Conservation (phyloP, 2,113 vertebrate species). For the Calonectris borealis region DNA sequence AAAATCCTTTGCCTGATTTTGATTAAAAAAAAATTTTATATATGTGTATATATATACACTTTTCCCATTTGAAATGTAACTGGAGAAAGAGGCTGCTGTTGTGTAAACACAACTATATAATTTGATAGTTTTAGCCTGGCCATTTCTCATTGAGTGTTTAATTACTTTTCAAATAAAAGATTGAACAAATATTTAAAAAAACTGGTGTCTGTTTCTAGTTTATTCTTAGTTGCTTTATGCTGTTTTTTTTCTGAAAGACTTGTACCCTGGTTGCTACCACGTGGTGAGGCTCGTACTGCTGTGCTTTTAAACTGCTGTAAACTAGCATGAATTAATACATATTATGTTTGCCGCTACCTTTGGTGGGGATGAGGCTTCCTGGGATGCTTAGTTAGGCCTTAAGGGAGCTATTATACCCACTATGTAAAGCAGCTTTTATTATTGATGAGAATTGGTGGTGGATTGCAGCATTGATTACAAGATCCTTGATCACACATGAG, state of each 20-base stretch:
- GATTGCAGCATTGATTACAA: neutral
- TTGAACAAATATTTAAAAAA: neutral
- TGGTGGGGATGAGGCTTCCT: neutral
- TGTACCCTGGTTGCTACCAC: neutral
- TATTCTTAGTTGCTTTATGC: neutral
- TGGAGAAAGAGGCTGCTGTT: neutral
- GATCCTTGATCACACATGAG: neutral
- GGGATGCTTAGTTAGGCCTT: neutral
- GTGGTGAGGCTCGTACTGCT: neutral
- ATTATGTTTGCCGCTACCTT: neutral
- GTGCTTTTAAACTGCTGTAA: neutral
- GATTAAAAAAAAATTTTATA: neutral
- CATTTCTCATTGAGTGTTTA: neutral
- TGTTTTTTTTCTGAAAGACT: neutral
- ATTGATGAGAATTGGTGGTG: neutral
- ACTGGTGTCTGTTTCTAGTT: neutral
- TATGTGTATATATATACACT: neutral
- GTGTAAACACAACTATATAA: neutral
- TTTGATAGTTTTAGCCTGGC: neutral
- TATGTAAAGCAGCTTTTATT: neutral
- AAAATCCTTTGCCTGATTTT: slow-evolving; percentile 18
- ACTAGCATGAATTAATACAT: neutral
- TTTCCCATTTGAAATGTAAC: neutral
- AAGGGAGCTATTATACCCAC: neutral
- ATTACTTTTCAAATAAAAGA: neutral